Base-by-base conservation (phyloP, 1,140 invertebrate genomes). In the Scylla paramamosain region DNA sequence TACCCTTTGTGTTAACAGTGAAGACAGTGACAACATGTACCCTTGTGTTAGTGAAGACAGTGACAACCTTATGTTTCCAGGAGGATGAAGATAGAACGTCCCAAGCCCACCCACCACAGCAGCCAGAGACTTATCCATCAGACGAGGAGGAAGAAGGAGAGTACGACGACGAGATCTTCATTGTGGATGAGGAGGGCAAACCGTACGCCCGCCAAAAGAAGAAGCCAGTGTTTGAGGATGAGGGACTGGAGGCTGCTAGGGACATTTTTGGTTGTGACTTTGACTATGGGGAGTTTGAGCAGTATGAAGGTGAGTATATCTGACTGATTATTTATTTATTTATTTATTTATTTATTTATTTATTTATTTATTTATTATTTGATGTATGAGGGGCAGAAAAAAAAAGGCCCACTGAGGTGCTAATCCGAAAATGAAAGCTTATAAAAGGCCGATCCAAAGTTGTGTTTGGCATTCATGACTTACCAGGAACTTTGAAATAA, bases 201-300 rank as follows among this genome's bases (percentile, higher is more conserved):
- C 99, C 99, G 0, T 99, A 99, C 93, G 98, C 98, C 28, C 98
- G 98, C 95, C 98, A 98, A 96, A 98, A 98, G 89, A 98, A 98
- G 96, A 98, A 98, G 29, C 96, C 96, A 96, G 98, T 99, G 96
- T 99, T 99, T 96, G 98, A 98, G 90, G 99, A 99, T 97, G 98
- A 98, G 7, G 98, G 99, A 0, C 97, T 99, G 45, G 99, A 99
- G 98, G 99, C 99, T 97, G 99, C 99, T 92, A 99, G 99, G 97
- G 99, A 99, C 96, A 99, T 99, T 96, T 99, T 99, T 97, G 99
- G 99, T 93, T 99, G 99, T 31, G 99, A 99, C 97, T 99, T 99
- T 97, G 99, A 99, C 97, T 99, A 98, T 97, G 99, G 99, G 83
- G 96, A 96, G 29, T 96, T 96, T 92, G 96, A 96, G 31, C 96